Evolutionary conservation across 2,797 vertebrate genomes (phyloP), one percentile per base, ranked within the genome.

Genomic region (Craterocephalus amniculus): DNA sequence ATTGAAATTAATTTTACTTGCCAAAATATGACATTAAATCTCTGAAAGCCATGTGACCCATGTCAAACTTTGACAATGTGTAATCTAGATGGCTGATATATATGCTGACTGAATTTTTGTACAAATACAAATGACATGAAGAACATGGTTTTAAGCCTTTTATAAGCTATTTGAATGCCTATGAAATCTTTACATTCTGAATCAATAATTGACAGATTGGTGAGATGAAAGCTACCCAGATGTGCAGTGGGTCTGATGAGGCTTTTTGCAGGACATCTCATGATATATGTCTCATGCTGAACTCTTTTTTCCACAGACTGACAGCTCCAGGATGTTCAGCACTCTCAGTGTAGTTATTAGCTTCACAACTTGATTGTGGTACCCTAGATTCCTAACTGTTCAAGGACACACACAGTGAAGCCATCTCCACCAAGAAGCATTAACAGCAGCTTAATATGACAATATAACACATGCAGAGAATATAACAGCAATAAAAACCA

Each of bases 251-350:
- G 40, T 67, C 40, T 52, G 45, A 65, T 68, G 45, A 58, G 59
- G 27, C 40, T 56, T 62, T 52, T 69, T 13, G n/a, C 61, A 40
- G 70, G 64, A 61, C 11, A 2, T 55, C 51, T 32, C 43, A 36
- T 81, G 71, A 78, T 74, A 74, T 76, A 70, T 61, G 45, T 68
- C 54, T 76, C 66, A 40, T 66, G 59, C 81, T 70, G 58, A 72
- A 34, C 38, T 52, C 56, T 80, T 36, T 16, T 45, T 51, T 52
- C 60, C 70, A 59, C 14, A 54, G 48, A 72, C 55, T 64, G 73
- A 70, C 75, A 79, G 69, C 67, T 66, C 27, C 1, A 49, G 59
- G 48, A 77, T 69, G 34, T 66, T 58, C 48, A 68, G 31, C 38
- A 79, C 57, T 70, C 45, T 54, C 24, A 16, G 26, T 36, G 22